These are phyloP conservation scores for Mactromeris polynyma DNA, from an alignment of 2,888 invertebrate genomes.

Conservation along the genomic window DNA sequence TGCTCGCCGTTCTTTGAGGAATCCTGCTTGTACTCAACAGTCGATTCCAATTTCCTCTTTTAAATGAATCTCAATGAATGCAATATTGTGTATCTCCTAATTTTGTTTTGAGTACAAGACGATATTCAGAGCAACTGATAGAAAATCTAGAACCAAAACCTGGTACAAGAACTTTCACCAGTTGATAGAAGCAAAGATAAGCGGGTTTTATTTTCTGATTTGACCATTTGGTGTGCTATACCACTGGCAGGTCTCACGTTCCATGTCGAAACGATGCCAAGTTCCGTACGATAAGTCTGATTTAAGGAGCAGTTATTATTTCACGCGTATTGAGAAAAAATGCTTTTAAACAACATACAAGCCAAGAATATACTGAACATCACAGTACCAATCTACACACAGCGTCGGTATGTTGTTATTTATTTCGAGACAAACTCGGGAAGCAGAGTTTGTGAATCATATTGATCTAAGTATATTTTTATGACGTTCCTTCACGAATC, in stretches of 20 bases:
- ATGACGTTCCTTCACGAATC: background rate
- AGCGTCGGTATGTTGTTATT: background rate
- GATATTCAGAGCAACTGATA: background rate
- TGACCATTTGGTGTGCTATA: background rate
- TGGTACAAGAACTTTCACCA: background rate
- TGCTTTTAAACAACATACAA: background rate
- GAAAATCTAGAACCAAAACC: background rate
- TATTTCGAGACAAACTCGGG: background rate
- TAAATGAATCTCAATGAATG: background rate
- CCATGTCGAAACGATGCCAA: background rate
- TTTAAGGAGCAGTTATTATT: background rate
- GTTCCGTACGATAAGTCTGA: background rate
- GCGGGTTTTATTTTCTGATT: background rate
- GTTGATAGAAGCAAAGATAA: background rate
- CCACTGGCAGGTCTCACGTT: background rate
- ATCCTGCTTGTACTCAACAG: background rate
- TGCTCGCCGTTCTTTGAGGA: background rate
- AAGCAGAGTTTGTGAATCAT: background rate
- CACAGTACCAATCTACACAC: background rate
- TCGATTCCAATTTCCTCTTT: background rate
- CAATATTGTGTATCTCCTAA: background rate
- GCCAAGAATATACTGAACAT: background rate
- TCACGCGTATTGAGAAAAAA: background rate
- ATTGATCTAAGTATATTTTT: background rate
- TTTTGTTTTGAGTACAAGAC: background rate